Conservation (phyloP, 2,113 vertebrate genomes). For the Bufo gargarizans region DNA sequence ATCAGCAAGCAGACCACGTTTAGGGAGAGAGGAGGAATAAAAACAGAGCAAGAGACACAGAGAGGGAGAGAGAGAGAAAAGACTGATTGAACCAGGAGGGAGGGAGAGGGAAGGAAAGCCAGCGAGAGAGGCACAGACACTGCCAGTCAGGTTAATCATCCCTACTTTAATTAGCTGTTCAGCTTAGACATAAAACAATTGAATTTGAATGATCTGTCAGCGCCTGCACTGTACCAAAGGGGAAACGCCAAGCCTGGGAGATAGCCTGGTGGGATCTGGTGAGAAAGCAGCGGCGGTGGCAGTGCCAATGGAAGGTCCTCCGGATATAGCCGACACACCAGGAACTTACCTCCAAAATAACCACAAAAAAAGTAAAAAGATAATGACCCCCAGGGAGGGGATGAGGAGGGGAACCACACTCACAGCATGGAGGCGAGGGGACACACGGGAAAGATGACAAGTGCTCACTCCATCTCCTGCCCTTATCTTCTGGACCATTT, state of each 20-base stretch:
- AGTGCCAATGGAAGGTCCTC: slow-evolving; percentile 73
- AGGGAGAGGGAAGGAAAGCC: slow-evolving; percentile 65
- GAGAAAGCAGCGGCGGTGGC: slow-evolving; percentile 70
- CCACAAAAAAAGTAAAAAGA: background rate
- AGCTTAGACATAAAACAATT: slow-evolving; percentile 89
- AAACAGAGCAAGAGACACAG: slow-evolving; percentile 66
- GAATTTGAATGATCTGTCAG: slow-evolving; percentile 89
- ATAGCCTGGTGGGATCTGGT: slow-evolving; percentile 82
- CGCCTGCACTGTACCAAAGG: slow-evolving; percentile 84
- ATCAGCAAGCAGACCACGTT: slow-evolving; percentile 86
- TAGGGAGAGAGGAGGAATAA: slow-evolving; percentile 74
- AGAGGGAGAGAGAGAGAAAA: slow-evolving; percentile 66
- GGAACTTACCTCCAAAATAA: slow-evolving; percentile 56
- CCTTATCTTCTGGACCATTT: no score
- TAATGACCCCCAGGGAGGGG: background rate
- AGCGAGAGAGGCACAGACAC: slow-evolving; percentile 64
- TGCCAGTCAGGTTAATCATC: slow-evolving; percentile 94
- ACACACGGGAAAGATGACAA: background rate
- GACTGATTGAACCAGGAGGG: slow-evolving; percentile 65
- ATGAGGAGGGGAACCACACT: no score
- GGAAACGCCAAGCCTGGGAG: slow-evolving; percentile 81
- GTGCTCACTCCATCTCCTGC: background rate
- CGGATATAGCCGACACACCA: slow-evolving; percentile 64
- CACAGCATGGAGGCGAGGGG: background rate
- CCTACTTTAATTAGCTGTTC: slow-evolving; percentile 93